Conservation (phyloP, 2,113 vertebrate species). For the Strix aluco region DNA sequence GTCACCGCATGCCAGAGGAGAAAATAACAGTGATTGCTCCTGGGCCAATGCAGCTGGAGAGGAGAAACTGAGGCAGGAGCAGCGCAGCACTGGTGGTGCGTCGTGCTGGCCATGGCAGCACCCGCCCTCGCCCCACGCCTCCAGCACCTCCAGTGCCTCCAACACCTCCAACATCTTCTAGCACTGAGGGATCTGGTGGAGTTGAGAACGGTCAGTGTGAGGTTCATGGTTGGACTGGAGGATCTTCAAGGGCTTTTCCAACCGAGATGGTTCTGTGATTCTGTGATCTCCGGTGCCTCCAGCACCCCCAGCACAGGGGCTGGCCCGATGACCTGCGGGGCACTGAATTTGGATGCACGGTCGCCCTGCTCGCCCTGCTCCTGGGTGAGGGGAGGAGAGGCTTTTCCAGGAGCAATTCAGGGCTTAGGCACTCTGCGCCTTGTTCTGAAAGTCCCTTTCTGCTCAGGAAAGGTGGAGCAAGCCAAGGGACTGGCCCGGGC, state of each 20-base stretch:
- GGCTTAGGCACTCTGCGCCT: background rate
- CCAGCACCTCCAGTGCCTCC: rapidly evolving
- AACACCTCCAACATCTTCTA: too few species aligned
- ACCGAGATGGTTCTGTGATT: too few species aligned
- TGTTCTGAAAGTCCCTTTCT: background rate
- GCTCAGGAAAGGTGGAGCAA: background rate
- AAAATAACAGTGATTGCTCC: background rate
- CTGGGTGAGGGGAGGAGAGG: background rate
- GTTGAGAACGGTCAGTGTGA: too few species aligned
- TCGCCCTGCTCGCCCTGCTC: background rate
- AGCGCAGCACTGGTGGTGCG: rapidly evolving
- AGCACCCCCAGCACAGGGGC: background rate
- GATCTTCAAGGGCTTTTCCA: too few species aligned
- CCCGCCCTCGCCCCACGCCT: rapidly evolving
- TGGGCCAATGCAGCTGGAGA: rapidly evolving
- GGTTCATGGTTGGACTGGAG: too few species aligned
- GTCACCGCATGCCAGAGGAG: rapidly evolving
- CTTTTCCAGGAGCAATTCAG: background rate
- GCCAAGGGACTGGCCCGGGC: background rate
- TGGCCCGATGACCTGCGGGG: rapidly evolving
- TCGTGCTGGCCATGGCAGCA: rapidly evolving
- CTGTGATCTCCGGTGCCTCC: background rate
- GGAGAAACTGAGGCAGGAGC: background rate
- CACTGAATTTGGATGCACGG: rapidly evolving
- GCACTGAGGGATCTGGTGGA: too few species aligned